These are phyloP conservation scores for Trichonephila clavata DNA, from an alignment of 1,140 invertebrate genomes.

Conservation along the genomic window DNA sequence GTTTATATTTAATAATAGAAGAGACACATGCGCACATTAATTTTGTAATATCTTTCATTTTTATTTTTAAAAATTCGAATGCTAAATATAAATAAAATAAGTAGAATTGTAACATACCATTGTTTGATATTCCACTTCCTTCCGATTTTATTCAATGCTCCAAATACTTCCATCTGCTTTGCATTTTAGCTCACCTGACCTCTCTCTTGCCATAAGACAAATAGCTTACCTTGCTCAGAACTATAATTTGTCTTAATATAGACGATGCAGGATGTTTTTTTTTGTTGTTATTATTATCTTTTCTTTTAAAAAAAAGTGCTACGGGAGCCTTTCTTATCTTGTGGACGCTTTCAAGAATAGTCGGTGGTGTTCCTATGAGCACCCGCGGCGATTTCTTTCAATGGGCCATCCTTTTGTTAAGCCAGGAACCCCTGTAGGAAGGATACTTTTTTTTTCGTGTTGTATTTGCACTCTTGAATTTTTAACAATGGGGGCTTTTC, in stretches of 20 bases:
- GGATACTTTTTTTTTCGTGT: not conserved
- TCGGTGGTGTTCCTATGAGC: conserved; percentile 2
- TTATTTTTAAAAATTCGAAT: too few species aligned
- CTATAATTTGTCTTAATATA: conserved; percentile 51
- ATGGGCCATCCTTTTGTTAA: conserved; percentile 56
- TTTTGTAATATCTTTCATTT: too few species aligned
- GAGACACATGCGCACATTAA: too few species aligned
- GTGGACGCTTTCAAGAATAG: conserved; percentile 27
- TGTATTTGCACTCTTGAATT: conserved; percentile 46
- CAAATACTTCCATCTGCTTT: not conserved
- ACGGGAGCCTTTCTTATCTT: not conserved
- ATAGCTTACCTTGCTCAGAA: conserved; percentile 5
- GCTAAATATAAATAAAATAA: too few species aligned
- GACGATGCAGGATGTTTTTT: not conserved
- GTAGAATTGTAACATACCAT: too few species aligned
- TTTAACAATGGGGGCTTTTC: conserved; percentile 41
- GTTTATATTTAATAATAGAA: too few species aligned
- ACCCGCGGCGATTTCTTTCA: conserved; percentile 44
- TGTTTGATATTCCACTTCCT: too few species aligned
- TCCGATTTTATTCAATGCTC: not conserved
- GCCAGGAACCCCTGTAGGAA: conserved; percentile 17
- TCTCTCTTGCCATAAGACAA: conserved; percentile 12
- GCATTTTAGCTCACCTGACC: not conserved
- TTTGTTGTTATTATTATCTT: not conserved
- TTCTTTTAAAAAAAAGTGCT: conserved; percentile 4